phyloP scores from a whole-genome alignment of 2,113 vertebrate species.

The Brienomyrus longianalis region DNA sequence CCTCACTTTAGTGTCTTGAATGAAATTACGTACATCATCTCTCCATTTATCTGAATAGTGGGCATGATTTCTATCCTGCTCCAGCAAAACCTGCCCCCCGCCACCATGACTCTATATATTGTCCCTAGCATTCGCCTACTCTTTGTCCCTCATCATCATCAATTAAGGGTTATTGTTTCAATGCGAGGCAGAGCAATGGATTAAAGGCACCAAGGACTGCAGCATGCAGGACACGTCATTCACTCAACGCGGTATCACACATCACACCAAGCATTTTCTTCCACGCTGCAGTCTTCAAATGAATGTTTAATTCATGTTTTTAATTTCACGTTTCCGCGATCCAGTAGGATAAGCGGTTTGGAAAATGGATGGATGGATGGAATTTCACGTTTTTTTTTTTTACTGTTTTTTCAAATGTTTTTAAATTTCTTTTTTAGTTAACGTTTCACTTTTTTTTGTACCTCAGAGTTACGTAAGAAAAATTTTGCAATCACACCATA shows the following conservation, averaged over 20 bases:
- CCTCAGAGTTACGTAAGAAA: constrained; percentile 17
- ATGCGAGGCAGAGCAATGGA: background rate
- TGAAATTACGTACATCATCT: constrained; percentile 43
- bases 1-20: background rate
- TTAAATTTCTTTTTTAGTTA: no score
- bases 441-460: constrained; percentile 42
- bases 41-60: background rate
- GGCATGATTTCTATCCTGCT: background rate
- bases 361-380: no score
- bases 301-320: background rate
- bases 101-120: background rate
- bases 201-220: background rate
- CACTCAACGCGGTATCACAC: background rate
- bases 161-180: background rate
- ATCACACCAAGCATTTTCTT: background rate
- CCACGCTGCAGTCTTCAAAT: background rate
- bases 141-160: background rate
- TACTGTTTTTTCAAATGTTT: background rate
- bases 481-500: no score
- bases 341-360: no score
- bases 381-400: no score
- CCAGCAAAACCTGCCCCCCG: background rate
- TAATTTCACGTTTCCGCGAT: constrained; percentile 30
- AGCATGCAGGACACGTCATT: background rate
- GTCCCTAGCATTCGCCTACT: background rate